Evolutionary conservation across 2,113 vertebrate genomes (phyloP).

Genomic region (Empidonax traillii): DNA sequence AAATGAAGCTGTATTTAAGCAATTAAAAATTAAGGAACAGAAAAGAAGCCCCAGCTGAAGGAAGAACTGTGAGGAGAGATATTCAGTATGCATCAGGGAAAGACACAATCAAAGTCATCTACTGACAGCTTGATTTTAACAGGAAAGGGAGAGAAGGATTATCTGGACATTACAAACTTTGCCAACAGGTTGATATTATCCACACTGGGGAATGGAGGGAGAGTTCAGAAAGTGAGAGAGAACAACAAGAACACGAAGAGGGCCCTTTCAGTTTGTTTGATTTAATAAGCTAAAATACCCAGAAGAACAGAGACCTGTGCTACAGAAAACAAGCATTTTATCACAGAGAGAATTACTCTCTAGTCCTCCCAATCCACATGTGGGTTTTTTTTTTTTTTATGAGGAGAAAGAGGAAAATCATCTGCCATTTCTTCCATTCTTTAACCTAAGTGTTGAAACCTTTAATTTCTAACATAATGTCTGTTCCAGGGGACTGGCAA

Average conservation of each 20-base stretch:
- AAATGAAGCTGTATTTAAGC: neutral
- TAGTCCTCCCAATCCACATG: neutral
- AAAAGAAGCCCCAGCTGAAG: neutral
- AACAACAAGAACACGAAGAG: neutral
- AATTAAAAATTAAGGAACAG: neutral
- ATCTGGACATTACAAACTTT: neutral
- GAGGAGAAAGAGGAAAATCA: neutral
- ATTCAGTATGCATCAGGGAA: neutral
- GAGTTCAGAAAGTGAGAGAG: neutral
- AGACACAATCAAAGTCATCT: neutral
- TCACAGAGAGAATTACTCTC: neutral
- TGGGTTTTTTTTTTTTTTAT: neutral
- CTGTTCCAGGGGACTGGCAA: neutral
- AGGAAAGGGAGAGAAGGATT: neutral
- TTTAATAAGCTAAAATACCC: neutral
- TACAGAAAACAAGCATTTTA: neutral
- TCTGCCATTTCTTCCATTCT: neutral
- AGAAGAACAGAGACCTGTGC: neutral
- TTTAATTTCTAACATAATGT: neutral
- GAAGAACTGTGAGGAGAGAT: neutral
- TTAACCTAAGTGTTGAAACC: neutral
- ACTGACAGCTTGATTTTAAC: neutral
- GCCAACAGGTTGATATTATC: neutral
- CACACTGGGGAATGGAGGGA: neutral
- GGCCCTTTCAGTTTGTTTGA: neutral